Conservation (phyloP, 2,888 invertebrate genomes). For the Meta bourneti region DNA sequence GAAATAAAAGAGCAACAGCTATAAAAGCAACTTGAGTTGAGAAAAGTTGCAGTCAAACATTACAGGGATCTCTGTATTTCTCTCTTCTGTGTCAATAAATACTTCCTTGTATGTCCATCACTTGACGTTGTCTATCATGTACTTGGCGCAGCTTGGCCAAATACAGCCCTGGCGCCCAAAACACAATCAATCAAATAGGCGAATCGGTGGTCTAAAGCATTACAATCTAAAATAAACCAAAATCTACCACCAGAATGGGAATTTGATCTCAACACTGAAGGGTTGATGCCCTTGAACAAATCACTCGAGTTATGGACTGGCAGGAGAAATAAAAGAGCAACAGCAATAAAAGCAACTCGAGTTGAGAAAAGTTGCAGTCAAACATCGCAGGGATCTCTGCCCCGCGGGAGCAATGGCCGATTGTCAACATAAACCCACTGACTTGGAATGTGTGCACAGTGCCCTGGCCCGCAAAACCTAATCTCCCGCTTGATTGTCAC, state of each 20-base stretch:
- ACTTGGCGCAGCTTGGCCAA: no score
- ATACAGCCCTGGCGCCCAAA: no score
- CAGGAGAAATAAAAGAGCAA: not conserved
- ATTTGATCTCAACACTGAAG: no score
- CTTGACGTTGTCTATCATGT: no score
- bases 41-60: constrained; percentile 30
- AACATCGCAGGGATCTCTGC: constrained; percentile 7
- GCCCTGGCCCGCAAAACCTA: constrained; percentile 6
- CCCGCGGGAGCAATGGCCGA: constrained; percentile 40
- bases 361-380: constrained; percentile 17
- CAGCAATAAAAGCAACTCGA: not conserved
- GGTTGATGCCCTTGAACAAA: not conserved
- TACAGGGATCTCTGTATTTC: not conserved
- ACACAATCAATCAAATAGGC: no score
- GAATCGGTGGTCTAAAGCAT: no score
- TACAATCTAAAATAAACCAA: no score
- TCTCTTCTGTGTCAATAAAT: no score
- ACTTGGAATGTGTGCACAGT: constrained; percentile 42
- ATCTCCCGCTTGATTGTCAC: constrained; percentile 57
- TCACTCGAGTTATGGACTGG: not conserved
- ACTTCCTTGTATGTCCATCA: no score
- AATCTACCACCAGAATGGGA: no score
- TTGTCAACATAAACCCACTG: constrained; percentile 66
- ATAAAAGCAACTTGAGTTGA: not conserved
- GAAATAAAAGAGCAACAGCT: not conserved